Evolutionary conservation across 2,797 vertebrate genomes (phyloP), one percentile per base, ranked within the genome.

Genomic region (Lycodopsis pacificus): DNA sequence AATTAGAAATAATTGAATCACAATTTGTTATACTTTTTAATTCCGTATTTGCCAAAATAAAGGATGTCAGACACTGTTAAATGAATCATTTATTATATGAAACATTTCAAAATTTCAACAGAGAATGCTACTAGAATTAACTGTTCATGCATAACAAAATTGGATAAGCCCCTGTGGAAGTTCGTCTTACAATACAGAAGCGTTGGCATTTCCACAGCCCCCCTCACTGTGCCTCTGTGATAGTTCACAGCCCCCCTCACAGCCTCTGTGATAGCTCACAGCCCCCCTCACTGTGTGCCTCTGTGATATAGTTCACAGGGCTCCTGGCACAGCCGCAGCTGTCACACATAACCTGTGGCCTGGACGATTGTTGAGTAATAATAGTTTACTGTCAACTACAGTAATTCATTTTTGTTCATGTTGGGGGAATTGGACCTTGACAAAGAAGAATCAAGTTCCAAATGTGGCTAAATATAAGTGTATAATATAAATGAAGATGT

Each of bases 131-230:
- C 6, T 34, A 57, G 4, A 73, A n/a, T 62, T 1, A 64, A 62
- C 56, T 77, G 88, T 88, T 89, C 76, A 79, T 44, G 65, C 81
- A 89, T 76, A 85, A 78, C 71, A 86, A 82, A 86, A 91, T 87
- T 86, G 80, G 77, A 90, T 92, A 91, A 93, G 85, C 90, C 84
- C 49, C 59, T 81, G 81, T 86, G 76, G 87, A 93, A 87, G 85
- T 70, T 65, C 54, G 6, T 32, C 32, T 32, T 32, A 32, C 32
- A 32, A 84, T 44, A 73, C 63, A 76, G 81, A 83, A 82, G 81
- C 83, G 82, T 42, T 82, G 84, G 85, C 76, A 93, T 95, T 94
- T 94, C 87, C 89, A 81, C 83, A 73, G 71, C 82, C 76, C 48
- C 25, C 25, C 25, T 25, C 25, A 25, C 25, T 25, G 27, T 9